A percentile compares a stretch with the other conserved stretches of the same genome.
phyloP scores from a whole-genome alignment of 2,113 vertebrate genomes.

The Zosterops hypoxanthus region DNA sequence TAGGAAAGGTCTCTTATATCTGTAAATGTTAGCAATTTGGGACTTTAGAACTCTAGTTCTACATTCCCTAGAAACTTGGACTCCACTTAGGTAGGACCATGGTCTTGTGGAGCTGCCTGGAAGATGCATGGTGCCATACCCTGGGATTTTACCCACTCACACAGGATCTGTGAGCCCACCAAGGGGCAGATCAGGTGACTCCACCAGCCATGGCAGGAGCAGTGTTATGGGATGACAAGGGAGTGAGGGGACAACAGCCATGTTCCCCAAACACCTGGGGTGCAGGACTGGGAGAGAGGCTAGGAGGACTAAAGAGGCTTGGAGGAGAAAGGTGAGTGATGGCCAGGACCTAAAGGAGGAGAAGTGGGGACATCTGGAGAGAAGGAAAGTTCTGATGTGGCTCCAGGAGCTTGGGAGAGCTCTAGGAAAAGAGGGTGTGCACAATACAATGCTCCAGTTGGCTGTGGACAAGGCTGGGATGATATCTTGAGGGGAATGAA shows the following conservation, averaged over 20 bases:
- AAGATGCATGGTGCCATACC: neutral
- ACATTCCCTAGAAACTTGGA: neutral
- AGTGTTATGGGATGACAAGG: neutral
- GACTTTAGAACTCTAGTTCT: neutral
- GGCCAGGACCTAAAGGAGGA: neutral
- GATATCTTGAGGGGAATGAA: neutral
- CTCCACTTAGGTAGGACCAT: neutral
- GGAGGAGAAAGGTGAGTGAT: neutral
- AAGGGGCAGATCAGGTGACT: neutral
- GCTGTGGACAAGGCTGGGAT: neutral
- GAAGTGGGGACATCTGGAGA: neutral
- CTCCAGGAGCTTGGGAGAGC: neutral
- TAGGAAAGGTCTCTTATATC: neutral
- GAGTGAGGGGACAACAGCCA: neutral
- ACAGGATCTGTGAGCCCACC: neutral
- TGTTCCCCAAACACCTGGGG: neutral
- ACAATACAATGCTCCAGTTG: neutral
- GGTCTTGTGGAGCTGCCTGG: neutral
- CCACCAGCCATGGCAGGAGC: rapidly evolving
- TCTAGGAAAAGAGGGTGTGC: neutral
- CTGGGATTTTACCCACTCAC: neutral
- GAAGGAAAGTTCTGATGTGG: neutral
- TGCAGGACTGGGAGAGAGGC: neutral
- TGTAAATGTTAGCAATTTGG: neutral
- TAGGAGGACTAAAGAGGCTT: neutral